These are phyloP conservation scores for Drosophila baimaii DNA, from an alignment of 1,140 invertebrate genomes.

Conservation along the genomic window DNA sequence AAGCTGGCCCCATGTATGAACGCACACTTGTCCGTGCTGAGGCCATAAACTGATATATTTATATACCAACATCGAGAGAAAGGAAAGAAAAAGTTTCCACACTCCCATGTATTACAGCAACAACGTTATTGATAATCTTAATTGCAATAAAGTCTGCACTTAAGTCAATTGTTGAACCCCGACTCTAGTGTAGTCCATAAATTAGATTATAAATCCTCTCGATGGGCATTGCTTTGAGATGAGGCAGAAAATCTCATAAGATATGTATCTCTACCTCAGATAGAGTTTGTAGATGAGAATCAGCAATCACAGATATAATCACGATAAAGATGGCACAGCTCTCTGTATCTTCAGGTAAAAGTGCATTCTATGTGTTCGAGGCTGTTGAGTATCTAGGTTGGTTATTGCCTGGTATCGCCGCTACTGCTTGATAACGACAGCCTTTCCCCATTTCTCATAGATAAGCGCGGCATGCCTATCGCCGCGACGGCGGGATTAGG, in stretches of 20 bases:
- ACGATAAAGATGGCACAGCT: not conserved
- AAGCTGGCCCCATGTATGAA: conserved; percentile 11
- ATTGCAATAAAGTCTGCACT: conserved; percentile 50
- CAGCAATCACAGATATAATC: not conserved
- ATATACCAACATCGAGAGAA: conserved; percentile 6
- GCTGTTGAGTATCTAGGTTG: conserved; percentile 1
- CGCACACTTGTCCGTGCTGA: not conserved
- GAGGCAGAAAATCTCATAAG: not conserved
- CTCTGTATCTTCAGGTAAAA: not conserved
- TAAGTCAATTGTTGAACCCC: conserved; percentile 13
- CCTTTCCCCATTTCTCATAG: conserved; percentile 67
- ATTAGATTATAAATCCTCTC: conserved; percentile 19
- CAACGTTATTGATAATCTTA: conserved; percentile 60
- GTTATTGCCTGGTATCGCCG: conserved; percentile 47
- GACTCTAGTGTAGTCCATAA: conserved; percentile 41
- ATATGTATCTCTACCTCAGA: not conserved
- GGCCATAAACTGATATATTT: conserved; percentile 53
- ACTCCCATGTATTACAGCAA: conserved; percentile 33
- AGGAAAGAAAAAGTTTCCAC: conserved; percentile 28
- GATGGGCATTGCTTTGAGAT: not conserved
- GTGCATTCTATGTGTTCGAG: conserved; percentile 1
- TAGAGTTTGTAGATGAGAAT: not conserved
- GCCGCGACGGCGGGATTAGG: conserved; percentile 61
- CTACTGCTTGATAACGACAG: conserved; percentile 58
- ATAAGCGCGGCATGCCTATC: conserved; percentile 59